Evolutionary conservation across 2,888 invertebrate genomes (phyloP).

Genomic region (Helobdella robusta): DNA sequence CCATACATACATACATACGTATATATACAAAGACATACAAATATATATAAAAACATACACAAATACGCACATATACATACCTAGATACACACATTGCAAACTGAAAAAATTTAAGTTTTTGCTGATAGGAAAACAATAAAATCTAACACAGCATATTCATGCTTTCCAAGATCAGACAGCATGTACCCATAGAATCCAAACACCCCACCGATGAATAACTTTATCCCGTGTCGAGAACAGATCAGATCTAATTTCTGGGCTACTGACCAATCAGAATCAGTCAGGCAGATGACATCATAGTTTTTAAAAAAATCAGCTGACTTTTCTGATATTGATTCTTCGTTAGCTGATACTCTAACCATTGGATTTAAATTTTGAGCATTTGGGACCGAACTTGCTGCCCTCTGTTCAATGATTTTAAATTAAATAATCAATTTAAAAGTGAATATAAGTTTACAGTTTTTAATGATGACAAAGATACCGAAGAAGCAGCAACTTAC

Average conservation of each 20-base stretch:
- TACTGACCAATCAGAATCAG: slow-evolving; percentile 63
- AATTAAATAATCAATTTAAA: too few species aligned
- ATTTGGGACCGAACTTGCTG: slow-evolving; percentile 67
- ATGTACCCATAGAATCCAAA: slow-evolving; percentile 87
- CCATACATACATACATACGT: too few species aligned
- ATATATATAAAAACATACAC: background rate
- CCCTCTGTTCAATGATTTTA: slow-evolving; percentile 61
- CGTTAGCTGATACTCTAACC: slow-evolving; percentile 64
- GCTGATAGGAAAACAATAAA: background rate
- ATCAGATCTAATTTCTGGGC: slow-evolving; percentile 64
- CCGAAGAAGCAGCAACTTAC: too few species aligned
- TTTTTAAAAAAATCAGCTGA: slow-evolving; percentile 61
- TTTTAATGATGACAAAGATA: too few species aligned
- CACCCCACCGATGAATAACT: slow-evolving; percentile 80
- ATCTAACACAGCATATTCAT: slow-evolving; percentile 65
- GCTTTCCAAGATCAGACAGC: slow-evolving; percentile 76
- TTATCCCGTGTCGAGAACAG: slow-evolving; percentile 57
- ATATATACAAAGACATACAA: background rate
- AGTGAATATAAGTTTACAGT: too few species aligned
- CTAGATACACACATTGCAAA: too few species aligned
- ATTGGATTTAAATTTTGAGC: slow-evolving; percentile 82
- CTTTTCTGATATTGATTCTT: slow-evolving; percentile 59
- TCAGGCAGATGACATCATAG: slow-evolving; percentile 76
- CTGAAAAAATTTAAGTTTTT: too few species aligned
- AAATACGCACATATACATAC: background rate